A percentile compares a stretch with the other conserved stretches of the same genome.
These are phyloP conservation scores for Pseudotriccus pelzelni DNA, from an alignment of 2,797 vertebrate species.

Conservation along the genomic window DNA sequence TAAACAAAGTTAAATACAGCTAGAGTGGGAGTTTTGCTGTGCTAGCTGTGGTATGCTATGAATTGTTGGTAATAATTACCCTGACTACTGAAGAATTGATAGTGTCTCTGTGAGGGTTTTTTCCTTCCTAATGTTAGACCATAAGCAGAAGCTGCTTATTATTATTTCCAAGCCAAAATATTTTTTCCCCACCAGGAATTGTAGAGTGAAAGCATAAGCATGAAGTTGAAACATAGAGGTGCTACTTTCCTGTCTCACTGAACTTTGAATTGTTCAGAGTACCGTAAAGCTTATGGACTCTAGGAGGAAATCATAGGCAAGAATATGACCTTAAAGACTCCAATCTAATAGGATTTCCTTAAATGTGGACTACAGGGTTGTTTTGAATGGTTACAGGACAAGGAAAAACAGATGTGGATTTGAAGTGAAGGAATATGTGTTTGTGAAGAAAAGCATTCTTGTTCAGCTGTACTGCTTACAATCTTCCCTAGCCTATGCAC, in stretches of 20 bases:
- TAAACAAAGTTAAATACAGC: conserved; percentile 38
- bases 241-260: neutral
- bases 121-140: neutral
- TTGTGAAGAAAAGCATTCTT: neutral
- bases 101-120: neutral
- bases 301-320: neutral
- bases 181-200: neutral
- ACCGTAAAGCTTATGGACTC: neutral
- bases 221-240: neutral
- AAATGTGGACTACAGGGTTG: neutral
- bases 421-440: neutral
- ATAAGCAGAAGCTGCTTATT: conserved; percentile 23
- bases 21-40: conserved; percentile 39
- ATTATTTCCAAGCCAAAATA: neutral
- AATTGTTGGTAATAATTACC: conserved; percentile 35
- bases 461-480: neutral
- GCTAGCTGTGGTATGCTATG: conserved; percentile 20
- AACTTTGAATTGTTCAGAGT: neutral
- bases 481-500: neutral
- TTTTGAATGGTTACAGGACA: neutral
- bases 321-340: neutral
- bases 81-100: conserved; percentile 18
- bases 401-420: neutral
- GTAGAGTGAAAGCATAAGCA: neutral
- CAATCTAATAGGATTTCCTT: neutral